These are phyloP conservation scores for Andrena fulva DNA, from an alignment of 2,888 invertebrate species.

Conservation along the genomic window DNA sequence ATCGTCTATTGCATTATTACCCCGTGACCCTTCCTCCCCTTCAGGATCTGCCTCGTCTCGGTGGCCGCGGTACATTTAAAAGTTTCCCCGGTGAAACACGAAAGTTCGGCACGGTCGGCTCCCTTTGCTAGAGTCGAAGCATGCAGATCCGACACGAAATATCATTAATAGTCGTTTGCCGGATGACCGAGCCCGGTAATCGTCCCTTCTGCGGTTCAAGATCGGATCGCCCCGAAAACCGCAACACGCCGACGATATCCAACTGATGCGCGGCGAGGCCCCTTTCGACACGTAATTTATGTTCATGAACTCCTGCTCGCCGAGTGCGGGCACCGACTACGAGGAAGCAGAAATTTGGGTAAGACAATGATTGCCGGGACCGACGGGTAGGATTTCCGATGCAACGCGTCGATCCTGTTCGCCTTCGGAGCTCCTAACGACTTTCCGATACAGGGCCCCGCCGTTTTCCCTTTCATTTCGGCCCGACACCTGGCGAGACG, in stretches of 20 bases:
- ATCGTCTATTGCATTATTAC: slow-evolving; percentile 71
- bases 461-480: slow-evolving; percentile 25
- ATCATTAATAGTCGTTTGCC: slow-evolving; percentile 84
- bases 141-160: slow-evolving; percentile 83
- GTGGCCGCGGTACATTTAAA: slow-evolving; percentile 52
- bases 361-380: neutral
- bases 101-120: slow-evolving; percentile 71
- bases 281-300: slow-evolving; percentile 67
- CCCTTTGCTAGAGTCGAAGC: slow-evolving; percentile 74
- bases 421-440: slow-evolving; percentile 64
- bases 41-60: slow-evolving; percentile 45
- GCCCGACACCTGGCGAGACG: slow-evolving; percentile 60
- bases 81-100: slow-evolving; percentile 64
- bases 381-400: neutral
- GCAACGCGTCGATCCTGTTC: slow-evolving; percentile 42
- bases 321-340: slow-evolving; percentile 53
- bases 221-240: slow-evolving; percentile 78
- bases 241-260: slow-evolving; percentile 75
- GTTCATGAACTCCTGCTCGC: slow-evolving; percentile 62
- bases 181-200: slow-evolving; percentile 83
- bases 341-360: slow-evolving; percentile 10
- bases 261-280: slow-evolving; percentile 41
- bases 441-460: slow-evolving; percentile 37
- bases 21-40: slow-evolving; percentile 38
- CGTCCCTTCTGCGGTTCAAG: slow-evolving; percentile 78